Conservation (phyloP, 2,888 invertebrate species). For the Nemotelus pantherinus region DNA sequence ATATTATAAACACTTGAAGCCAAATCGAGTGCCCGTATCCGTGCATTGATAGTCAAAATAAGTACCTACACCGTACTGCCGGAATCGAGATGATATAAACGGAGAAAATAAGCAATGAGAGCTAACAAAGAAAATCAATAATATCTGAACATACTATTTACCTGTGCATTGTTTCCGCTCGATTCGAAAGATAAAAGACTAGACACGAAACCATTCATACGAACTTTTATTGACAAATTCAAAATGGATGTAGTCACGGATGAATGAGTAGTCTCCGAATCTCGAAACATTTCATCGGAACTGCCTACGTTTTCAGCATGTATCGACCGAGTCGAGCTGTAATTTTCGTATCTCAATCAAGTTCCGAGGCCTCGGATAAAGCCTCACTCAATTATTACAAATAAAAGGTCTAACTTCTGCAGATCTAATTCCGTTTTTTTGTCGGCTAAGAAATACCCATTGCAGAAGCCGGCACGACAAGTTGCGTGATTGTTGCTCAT, state of each 20-base stretch:
- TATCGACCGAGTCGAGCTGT: neutral
- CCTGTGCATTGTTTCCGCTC: too few species aligned
- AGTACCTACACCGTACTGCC: too few species aligned
- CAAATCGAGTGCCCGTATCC: too few species aligned
- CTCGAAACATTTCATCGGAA: neutral
- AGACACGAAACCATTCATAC: too few species aligned
- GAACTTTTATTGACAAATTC: neutral
- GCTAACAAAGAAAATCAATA: too few species aligned
- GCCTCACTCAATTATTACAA: neutral
- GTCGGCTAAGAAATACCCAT: conserved; percentile 5
- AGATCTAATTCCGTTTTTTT: conserved; percentile 9
- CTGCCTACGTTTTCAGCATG: neutral
- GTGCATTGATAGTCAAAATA: too few species aligned
- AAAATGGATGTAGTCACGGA: neutral
- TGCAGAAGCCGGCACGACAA: conserved; percentile 6
- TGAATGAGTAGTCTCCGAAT: neutral
- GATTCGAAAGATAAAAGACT: too few species aligned
- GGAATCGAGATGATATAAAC: too few species aligned
- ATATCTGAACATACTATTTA: too few species aligned
- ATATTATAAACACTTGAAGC: too few species aligned
- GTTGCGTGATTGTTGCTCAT: conserved; percentile 31
- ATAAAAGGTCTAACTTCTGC: conserved; percentile 20
- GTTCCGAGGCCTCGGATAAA: conserved; percentile 15
- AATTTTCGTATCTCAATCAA: neutral
- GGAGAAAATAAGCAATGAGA: too few species aligned